These are phyloP conservation scores for Alouatta palliata DNA, from an alignment of 2,113 vertebrate genomes.

Conservation along the genomic window DNA sequence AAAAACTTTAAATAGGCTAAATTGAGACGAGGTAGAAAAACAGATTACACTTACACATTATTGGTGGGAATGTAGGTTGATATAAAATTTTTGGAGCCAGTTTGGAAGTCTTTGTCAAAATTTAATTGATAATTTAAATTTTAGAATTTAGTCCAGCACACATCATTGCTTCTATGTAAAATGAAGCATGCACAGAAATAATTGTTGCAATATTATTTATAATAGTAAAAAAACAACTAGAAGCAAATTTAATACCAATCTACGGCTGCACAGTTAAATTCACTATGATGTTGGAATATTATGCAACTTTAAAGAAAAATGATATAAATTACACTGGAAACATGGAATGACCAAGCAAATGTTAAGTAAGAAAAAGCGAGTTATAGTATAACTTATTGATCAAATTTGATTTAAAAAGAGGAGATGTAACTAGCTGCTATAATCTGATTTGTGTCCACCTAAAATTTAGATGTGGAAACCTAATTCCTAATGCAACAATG, in stretches of 20 bases:
- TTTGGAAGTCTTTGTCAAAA: not conserved
- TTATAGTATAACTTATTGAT: not conserved
- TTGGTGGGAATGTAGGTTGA: not conserved
- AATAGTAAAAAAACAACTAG: not conserved
- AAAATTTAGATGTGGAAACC: not conserved
- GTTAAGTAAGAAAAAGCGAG: not conserved
- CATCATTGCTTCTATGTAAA: not conserved
- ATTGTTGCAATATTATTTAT: not conserved
- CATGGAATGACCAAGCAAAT: not conserved
- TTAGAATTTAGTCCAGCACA: not conserved
- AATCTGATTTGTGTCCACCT: not conserved
- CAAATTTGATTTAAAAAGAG: not conserved
- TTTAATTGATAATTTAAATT: not conserved
- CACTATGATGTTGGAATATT: not conserved
- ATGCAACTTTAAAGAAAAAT: not conserved
- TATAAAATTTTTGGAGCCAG: not conserved
- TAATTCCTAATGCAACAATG: not conserved
- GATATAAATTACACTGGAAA: not conserved
- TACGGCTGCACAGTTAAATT: not conserved
- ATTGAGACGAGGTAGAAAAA: not conserved
- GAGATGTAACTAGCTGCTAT: not conserved
- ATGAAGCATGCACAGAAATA: not conserved
- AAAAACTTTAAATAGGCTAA: not conserved
- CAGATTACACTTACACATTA: rapidly evolving
- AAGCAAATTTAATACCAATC: not conserved